These are phyloP conservation scores for Cerastis rubricosa DNA, from an alignment of 2,888 invertebrate species.

Conservation along the genomic window DNA sequence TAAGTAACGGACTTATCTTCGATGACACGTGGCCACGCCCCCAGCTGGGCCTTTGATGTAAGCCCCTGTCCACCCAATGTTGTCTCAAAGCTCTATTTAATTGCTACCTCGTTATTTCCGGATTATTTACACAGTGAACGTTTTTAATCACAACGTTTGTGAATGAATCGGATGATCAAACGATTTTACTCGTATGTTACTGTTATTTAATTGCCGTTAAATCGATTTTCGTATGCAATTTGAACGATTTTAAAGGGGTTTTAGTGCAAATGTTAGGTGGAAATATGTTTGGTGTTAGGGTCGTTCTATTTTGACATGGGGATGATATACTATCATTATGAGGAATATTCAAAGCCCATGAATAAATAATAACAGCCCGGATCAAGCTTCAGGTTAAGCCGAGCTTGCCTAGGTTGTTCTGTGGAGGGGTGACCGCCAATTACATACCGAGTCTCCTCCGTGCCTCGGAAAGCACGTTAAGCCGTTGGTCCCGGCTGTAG, in stretches of 20 bases:
- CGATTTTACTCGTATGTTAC: constrained; percentile 75
- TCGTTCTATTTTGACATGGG: neutral
- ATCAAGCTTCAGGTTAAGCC: too few species aligned
- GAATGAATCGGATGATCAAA: constrained; percentile 81
- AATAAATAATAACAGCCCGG: too few species aligned
- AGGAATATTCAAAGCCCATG: too few species aligned
- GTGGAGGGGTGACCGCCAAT: too few species aligned
- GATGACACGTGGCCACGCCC: constrained; percentile 75
- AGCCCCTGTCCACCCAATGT: constrained; percentile 76
- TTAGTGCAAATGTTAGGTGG: constrained; percentile 36
- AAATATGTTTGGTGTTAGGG: constrained; percentile 24
- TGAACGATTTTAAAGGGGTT: constrained; percentile 56
- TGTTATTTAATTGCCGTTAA: constrained; percentile 82
- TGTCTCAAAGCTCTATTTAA: constrained; percentile 88
- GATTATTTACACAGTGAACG: constrained; percentile 87
- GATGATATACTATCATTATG: neutral
- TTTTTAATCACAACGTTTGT: constrained; percentile 79
- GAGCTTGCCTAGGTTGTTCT: too few species aligned
- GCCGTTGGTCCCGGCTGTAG: too few species aligned
- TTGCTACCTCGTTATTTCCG: constrained; percentile 90
- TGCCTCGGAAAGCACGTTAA: too few species aligned
- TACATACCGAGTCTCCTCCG: too few species aligned
- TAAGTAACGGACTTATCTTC: constrained; percentile 72
- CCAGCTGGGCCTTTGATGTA: constrained; percentile 82
- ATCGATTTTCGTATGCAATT: constrained; percentile 71